Percentiles rank a stretch among this genome's conserved stretches.
These are phyloP conservation scores for Andrena chrysosceles DNA, from an alignment of 2,888 invertebrate genomes.

Conservation along the genomic window DNA sequence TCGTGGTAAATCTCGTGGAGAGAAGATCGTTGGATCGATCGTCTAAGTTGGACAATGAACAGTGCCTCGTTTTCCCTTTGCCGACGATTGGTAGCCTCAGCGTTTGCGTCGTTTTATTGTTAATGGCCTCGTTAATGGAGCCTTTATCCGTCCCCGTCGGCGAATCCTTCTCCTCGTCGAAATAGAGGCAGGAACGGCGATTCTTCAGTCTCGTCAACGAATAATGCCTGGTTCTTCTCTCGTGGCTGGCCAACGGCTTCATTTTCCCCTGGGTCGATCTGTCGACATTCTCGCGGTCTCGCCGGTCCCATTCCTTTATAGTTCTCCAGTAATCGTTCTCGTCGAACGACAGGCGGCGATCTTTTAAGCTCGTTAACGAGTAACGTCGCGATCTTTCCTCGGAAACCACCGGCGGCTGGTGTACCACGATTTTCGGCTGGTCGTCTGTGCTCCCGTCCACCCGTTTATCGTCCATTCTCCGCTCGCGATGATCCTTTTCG, in stretches of 20 bases:
- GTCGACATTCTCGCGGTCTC: constrained; percentile 20
- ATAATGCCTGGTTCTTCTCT: constrained; percentile 70
- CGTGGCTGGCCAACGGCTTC: constrained; percentile 32
- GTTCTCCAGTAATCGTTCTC: constrained; percentile 31
- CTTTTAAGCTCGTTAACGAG: constrained; percentile 33
- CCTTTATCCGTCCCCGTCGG: neutral
- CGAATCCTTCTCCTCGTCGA: constrained; percentile 22
- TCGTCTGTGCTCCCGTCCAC: neutral
- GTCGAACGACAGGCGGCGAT: constrained; percentile 36
- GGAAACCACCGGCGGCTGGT: neutral
- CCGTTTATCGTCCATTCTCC: constrained; percentile 23
- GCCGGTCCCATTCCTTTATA: constrained; percentile 5
- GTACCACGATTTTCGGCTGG: constrained; percentile 21
- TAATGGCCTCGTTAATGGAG: neutral
- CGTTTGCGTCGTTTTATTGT: constrained; percentile 22
- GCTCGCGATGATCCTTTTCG: constrained; percentile 7
- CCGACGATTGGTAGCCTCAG: constrained; percentile 28
- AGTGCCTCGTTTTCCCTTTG: constrained; percentile 68
- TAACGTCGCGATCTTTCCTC: constrained; percentile 17
- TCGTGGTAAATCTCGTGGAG: constrained; percentile 72
- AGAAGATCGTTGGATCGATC: constrained; percentile 72
- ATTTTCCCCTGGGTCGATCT: constrained; percentile 16
- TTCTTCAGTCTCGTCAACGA: constrained; percentile 64
- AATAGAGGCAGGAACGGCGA: constrained; percentile 28
- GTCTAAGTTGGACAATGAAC: constrained; percentile 76